Evolutionary conservation across 2,888 invertebrate species (phyloP), one percentile per base, ranked within the genome.

Genomic region (Myopa tessellatipennis): DNA sequence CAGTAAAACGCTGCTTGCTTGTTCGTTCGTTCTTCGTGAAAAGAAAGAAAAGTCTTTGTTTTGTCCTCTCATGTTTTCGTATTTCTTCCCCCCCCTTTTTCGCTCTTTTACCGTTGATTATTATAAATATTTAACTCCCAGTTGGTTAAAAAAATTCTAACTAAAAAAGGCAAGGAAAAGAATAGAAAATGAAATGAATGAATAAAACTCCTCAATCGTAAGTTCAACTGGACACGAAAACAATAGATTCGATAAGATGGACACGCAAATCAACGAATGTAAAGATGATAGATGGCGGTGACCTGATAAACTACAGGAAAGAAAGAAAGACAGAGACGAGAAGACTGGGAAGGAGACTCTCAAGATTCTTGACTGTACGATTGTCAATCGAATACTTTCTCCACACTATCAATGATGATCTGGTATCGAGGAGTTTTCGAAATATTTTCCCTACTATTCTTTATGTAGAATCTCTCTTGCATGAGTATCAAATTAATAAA

Each of bases 61-160:
- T 26, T 12, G 26, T 5, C 26, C 61, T 18, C 8, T 63, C 10
- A 50, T 55, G 55, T 55, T 55, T n/a, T n/a, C 55, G 8, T 65
- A 36, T 38, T 65, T 72, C n/a, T 8, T 69, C 5, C 50, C 4
- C 36, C n/a, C 38, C n/a, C 40, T 38, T 38, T 67, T n/a, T 16
- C 12, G 18, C 50, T 38, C n/a, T 70, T 58, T 12, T 60, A 26
- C 38, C 14, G 60, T 16, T 72, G 72, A 60, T 72, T 72, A n/a
- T 55, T 55, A 72, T 60, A 60, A 72, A 72, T 72, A 72, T 72
- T 72, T 72, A 72, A 72, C 72, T 72, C n/a, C 38, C 38, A 38
- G 65, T 65, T 65, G 65, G 36, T 65, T 65, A 34, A 34, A 45
- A 45, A 45, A 45, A 45, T 65, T 14, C 55, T 5, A 55, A 6